phyloP scores from a whole-genome alignment of 2,888 invertebrate species.

The Aspidapion aeneum region DNA sequence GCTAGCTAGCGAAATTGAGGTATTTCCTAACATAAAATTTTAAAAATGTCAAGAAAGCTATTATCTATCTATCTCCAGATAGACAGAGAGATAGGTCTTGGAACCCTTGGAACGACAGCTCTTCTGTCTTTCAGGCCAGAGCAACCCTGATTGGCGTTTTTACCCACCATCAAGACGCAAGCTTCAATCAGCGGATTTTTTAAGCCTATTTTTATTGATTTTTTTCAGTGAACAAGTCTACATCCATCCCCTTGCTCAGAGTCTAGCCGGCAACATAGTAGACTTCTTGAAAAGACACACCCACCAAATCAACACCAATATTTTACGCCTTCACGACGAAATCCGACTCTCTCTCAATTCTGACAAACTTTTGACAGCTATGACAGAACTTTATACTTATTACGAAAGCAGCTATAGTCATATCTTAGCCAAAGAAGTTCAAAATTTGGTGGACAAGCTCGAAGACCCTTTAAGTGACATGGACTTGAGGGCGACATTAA shows the following conservation, averaged over 20 bases:
- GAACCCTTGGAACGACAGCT: too few species aligned
- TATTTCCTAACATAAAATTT: too few species aligned
- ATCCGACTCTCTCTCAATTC: constrained; percentile 27
- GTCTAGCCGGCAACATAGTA: constrained; percentile 42
- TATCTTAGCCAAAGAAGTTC: constrained; percentile 36
- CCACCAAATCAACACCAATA: constrained; percentile 27
- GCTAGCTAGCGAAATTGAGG: too few species aligned
- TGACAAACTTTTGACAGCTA: constrained; percentile 30
- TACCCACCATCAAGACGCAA: too few species aligned
- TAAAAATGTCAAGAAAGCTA: too few species aligned
- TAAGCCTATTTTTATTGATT: too few species aligned
- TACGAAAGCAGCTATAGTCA: constrained; percentile 36
- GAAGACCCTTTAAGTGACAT: constrained; percentile 64
- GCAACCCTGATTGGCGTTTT: too few species aligned
- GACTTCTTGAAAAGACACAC: constrained; percentile 40
- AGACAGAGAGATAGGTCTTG: too few species aligned
- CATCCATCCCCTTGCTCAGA: constrained; percentile 52
- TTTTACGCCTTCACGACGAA: constrained; percentile 35
- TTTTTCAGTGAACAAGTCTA: constrained; percentile 43
- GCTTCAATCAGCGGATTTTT: too few species aligned
- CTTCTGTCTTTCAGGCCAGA: too few species aligned
- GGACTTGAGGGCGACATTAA: constrained; percentile 59
- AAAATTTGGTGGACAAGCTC: constrained; percentile 57
- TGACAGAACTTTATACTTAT: constrained; percentile 33
- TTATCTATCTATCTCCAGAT: too few species aligned